Evolutionary conservation across 2,888 invertebrate genomes (phyloP), one percentile per base, ranked within the genome.

Genomic region (Chesias legatella): DNA sequence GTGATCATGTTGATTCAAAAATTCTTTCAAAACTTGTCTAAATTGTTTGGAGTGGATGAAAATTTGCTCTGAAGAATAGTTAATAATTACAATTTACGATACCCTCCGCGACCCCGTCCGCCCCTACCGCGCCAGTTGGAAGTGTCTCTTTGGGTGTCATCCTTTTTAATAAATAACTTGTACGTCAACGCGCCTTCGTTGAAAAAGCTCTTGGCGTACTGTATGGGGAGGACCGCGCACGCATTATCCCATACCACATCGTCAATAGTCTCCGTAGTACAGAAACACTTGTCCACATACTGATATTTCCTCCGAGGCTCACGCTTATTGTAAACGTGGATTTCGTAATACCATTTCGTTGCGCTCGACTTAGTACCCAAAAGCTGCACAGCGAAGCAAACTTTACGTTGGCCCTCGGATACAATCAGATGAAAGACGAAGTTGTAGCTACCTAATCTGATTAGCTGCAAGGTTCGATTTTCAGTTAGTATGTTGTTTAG

Each of bases 301-400:
- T 50, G 48, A 28, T 56, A 79, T 36, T 80, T 82, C 22, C 77
- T 70, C 0, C 70, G 63, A 0, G 70, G 70, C 17, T 75, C 56
- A 0, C 51, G 56, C 53, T 85, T 84, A 28, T 82, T 74, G 44
- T 73, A 86, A 1, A 85, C 41, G 5, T 83, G 76, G 0, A 85
- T 48, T 43, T 83, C 78, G 36, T 80, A 85, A 0, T 38, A 49
- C 85, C 85, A 86, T 49, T 80, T 82, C 0, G 50, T 34, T 0
- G 84, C 82, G 43, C 76, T 75, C 0, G 55, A 22, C 9, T 58
- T 58, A 0, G 79, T 75, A 0, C 83, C 79, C 0, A 81, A 43
- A 0, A 80, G 51, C 33, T 82, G 81, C 0, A 60, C 65, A 0
- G 66, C 47, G 63, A 82, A 71, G 44, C 58, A 78, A 1, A 84